Percentiles rank a stretch among this genome's conserved stretches.
Evolutionary conservation across 2,888 invertebrate genomes (phyloP).

Genomic region (Deroplatys truncata): DNA sequence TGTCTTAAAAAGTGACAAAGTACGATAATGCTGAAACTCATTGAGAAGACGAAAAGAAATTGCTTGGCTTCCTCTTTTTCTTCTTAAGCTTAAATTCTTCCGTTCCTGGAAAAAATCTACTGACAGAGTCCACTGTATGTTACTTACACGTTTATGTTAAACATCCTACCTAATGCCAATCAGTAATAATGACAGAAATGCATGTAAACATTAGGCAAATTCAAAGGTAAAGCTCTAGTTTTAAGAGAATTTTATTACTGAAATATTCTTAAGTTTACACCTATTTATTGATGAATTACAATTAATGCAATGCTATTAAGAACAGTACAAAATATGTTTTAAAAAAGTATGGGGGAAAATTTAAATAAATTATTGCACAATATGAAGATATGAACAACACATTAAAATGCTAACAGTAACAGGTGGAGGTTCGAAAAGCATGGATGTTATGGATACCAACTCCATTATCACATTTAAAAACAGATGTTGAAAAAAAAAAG

Average conservation of each 20-base stretch:
- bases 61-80: no score
- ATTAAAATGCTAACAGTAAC: neutral
- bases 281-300: neutral
- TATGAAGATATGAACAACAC: neutral
- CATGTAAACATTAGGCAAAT: no score
- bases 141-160: no score
- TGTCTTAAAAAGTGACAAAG: no score
- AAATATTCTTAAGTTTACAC: neutral
- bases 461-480: neutral
- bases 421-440: neutral
- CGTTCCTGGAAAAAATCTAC: no score
- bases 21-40: no score
- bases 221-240: neutral
- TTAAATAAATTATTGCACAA: neutral
- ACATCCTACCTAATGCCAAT: no score
- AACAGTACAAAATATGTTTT: neutral
- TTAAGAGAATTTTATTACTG: neutral
- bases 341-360: neutral
- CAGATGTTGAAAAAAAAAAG: neutral
- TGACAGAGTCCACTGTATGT: no score
- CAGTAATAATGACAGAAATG: no score
- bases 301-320: neutral
- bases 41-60: no score
- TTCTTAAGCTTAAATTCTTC: no score
- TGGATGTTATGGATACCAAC: neutral